Evolutionary conservation across 2,888 invertebrate genomes (phyloP), one percentile per base, ranked within the genome.

Genomic region (Meganola albula): DNA sequence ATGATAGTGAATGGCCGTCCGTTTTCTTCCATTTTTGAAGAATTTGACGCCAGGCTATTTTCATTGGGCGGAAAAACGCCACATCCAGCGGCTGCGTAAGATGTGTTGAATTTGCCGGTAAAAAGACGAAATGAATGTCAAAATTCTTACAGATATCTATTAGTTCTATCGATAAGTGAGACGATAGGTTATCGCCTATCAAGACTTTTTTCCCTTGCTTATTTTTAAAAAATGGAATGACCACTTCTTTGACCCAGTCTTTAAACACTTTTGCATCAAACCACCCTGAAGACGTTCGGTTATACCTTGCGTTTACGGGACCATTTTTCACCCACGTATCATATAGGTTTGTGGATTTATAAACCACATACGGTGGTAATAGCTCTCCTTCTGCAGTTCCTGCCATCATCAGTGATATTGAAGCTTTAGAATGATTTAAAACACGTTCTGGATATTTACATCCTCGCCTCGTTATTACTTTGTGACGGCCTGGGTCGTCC

Each of bases 151-250:
- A 74, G 11, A 35, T 13, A 32, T 53, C 24, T 8, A 73, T 38
- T 20, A 65, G 49, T 9, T 48, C 48, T 12, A 39, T 12, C 24
- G 46, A 58, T 23, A 69, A 41, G 31, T 74, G 68, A 10, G 53
- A 55, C 7, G 60, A 48, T 24, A 74, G 42, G 44, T 72, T 74
- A 40, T 76, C 64, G 8, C 74, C 69, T 34, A 75, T 53, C 6
- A 71, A 14, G 10, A 57, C 47, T 39, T 67, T 66, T 21, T 27
- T 46, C 11, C 63, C 67, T 12, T 27, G 34, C 30, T 44, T 46
- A 20, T 48, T 34, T 28, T 48, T 48, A 26, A 57, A 44, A 37
- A 38, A 48, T 23, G 48, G 48, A 5, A 52, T 16, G 2, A 44
- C 28, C 9, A 49, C 40, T 14, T 41, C 44, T 22, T 43, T 37